Base-by-base conservation (phyloP, 1,140 invertebrate species). In the Psilanteris sp. region DNA sequence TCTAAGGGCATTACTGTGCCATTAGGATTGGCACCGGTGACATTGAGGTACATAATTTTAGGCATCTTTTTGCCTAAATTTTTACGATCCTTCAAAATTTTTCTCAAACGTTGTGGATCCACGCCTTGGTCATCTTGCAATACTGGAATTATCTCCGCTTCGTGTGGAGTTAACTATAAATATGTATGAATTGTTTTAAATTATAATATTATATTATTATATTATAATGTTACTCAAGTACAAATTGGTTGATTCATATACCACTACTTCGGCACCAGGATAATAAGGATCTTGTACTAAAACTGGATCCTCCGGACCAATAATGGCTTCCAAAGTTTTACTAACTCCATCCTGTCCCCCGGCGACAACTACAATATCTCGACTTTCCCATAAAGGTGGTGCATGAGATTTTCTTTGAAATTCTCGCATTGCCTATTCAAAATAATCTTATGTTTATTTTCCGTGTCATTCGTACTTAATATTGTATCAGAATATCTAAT, bases 341-440 rank as follows among this genome's bases (percentile, higher is more conserved):
- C 92, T 93, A 57, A 95, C 90, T 6, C 93, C 94, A 87, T 95
- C 93, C 84, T 95, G 94, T 39, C 92, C 91, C 6, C 94, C 94
- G 62, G 91, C 90, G 0, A 93, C 93, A 6, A 95, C 88, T 16
- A 94, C 82, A 3, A 94, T 79, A 44, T 93, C 92, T 0, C 88
- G 88, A 0, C 90, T 87, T 9, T 90, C 86, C 88, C 91, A 91
- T 1, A 90, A 85, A 6, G 93, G 93, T 1, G 93, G 92, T 1
- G 91, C 88, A 79, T 95, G 94, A 34, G 92, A 81, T 48, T 87
- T 88, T 43, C 90, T 84, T 76, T 93, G 93, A 64, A 94, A 91
- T 15, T 91, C 85, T 67, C 91, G 91, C 15, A 96, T 80, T 54
- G 89, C 89, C 43, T 87, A 54, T 74, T 55, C 14, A 14, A 39